Conservation (phyloP, 2,113 vertebrate genomes). For the Labeo rohita region DNA sequence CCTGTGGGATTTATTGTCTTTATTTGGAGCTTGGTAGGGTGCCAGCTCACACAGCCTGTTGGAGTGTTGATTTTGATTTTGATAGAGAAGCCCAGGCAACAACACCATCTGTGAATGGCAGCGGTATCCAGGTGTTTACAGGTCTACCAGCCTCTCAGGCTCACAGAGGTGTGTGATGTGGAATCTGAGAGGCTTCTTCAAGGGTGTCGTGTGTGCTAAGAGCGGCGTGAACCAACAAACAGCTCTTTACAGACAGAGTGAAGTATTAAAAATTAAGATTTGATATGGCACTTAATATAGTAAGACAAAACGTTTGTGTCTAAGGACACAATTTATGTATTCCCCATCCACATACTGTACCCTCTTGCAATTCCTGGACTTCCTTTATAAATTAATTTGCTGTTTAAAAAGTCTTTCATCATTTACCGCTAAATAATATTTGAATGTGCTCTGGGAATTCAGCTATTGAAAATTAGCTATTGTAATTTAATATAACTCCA, state of each 20-base stretch:
- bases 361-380: not conserved
- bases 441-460: not conserved
- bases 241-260: not conserved
- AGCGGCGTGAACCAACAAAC: not conserved
- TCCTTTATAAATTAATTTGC: not conserved
- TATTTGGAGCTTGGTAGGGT: conserved; percentile 62
- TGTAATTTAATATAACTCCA: not conserved
- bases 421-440: not conserved
- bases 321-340: not conserved
- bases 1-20: conserved; percentile 69
- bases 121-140: conserved; percentile 69
- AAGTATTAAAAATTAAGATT: not conserved
- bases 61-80: conserved; percentile 57
- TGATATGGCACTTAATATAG: not conserved
- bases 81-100: conserved; percentile 63
- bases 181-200: conserved; percentile 7
- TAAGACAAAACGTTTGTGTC: not conserved
- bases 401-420: not conserved
- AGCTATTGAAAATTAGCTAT: not conserved
- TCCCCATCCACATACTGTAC: not conserved
- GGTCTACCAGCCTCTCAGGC: conserved; percentile 53
- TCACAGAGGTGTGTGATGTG: conserved; percentile 49
- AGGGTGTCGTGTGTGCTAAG: not conserved
- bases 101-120: conserved; percentile 65
- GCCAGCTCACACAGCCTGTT: conserved; percentile 53